A percentile compares a stretch with the other conserved stretches of the same genome.
phyloP scores from a whole-genome alignment of 2,113 vertebrate genomes.

The Cochlearius cochlearius region DNA sequence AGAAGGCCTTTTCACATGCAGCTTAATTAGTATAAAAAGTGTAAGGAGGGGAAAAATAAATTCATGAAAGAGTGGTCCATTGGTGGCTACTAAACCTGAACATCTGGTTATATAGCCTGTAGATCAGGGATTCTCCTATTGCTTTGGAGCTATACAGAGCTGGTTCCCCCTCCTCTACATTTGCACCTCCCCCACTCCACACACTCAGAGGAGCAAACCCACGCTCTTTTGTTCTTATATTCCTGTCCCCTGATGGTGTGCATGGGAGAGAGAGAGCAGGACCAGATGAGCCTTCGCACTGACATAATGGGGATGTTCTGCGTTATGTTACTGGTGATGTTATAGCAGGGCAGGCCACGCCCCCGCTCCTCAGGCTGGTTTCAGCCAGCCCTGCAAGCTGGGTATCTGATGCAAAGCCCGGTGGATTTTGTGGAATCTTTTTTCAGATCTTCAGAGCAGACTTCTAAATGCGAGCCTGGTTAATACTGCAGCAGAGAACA shows the following conservation, averaged over 20 bases:
- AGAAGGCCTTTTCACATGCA: background rate
- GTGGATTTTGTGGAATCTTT: background rate
- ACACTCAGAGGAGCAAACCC: background rate
- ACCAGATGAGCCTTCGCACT: background rate
- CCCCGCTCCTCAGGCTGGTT: fast-evolving
- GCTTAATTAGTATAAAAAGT: background rate
- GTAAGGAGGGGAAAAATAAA: background rate
- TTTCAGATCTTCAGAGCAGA: background rate
- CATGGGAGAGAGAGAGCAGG: background rate
- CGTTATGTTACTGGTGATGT: background rate
- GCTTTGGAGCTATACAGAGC: background rate
- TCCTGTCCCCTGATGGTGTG: background rate
- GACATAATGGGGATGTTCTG: background rate
- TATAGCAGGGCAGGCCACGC: background rate
- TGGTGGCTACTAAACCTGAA: background rate
- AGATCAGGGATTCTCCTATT: background rate
- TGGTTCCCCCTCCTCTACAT: background rate
- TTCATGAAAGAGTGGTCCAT: background rate
- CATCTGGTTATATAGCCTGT: background rate
- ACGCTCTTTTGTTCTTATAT: background rate
- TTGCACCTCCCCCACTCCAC: background rate
- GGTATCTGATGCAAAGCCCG: background rate
- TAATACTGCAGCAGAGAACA: background rate
- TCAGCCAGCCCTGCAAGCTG: background rate
- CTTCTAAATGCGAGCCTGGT: background rate